Evolutionary conservation across 2,888 invertebrate genomes (phyloP), one percentile per base, ranked within the genome.

Genomic region (Hedychridium roseum): DNA sequence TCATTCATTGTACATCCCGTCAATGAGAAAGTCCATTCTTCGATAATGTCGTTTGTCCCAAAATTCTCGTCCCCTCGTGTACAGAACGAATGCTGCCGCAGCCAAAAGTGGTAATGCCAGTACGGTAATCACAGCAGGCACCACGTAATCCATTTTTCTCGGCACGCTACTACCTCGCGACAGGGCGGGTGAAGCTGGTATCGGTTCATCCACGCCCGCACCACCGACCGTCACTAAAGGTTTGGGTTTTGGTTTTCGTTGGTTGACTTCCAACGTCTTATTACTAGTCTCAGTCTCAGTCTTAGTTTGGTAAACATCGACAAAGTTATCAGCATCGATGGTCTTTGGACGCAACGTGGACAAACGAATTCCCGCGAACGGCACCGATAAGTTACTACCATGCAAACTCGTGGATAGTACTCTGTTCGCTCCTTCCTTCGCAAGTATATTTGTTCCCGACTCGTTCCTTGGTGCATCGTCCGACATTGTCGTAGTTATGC

Each of bases 1-100:
- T 50, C 79, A 91, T 73, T 91, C 91, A 80, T 92, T 91, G 72
- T 93, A 93, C 89, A 93, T 92, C 66, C 92, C 93, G 79, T 93
- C 92, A 44, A 93, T 88, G 9, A 93, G 83, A 72, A 91, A 92
- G 79, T 93, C 92, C 92, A 93, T 92, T 73, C 92, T 83, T 55
- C 90, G 86, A 70, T 93, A 93, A 78, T 93, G 92, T 62, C 92
- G 84, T 59, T 92, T 90, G 64, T 88, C 87, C 91, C 92, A 92
- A 73, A 90, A 90, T 72, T 92, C 92, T 61, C 87, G 83, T n/a
- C 91, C 87, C 57, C 87, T 82, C 60, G 86, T 86, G 48, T 88
- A 82, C 16, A 87, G 81, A 74, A 89, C 82, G 48, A 87, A 86
- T 12, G 87, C 83, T 36, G 88, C 80, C 34, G 88, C 82, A 27